Evolutionary conservation across 2,888 invertebrate genomes (phyloP).

Genomic region (Caenorhabditis japonica): DNA sequence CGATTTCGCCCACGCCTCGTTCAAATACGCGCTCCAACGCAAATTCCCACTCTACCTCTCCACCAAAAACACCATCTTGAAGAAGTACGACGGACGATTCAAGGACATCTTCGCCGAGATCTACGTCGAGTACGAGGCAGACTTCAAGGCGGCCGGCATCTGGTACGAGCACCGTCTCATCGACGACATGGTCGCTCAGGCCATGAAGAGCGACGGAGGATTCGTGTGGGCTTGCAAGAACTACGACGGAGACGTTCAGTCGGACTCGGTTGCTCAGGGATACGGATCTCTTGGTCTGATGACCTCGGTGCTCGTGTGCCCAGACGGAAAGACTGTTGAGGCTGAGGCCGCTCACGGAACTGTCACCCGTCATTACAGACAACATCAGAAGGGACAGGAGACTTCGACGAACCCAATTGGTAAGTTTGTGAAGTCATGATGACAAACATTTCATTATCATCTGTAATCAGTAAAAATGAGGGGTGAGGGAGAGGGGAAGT

Average conservation of each 20-base stretch:
- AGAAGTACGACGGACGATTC: slow-evolving; percentile 89
- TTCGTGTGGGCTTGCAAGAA: slow-evolving; percentile 99
- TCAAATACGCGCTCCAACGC: slow-evolving; percentile 89
- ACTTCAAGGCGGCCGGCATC: slow-evolving; percentile 88
- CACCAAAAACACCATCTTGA: slow-evolving; percentile 92
- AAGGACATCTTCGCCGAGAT: slow-evolving; percentile 93
- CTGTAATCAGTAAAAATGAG: no score
- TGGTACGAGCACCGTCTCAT: slow-evolving; percentile 99
- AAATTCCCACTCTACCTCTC: slow-evolving; percentile 83
- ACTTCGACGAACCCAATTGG: slow-evolving; percentile 98
- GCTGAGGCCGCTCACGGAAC: slow-evolving; percentile 99
- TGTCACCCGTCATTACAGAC: slow-evolving; percentile 88
- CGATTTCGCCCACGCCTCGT: slow-evolving; percentile 94
- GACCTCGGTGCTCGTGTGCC: slow-evolving; percentile 96
- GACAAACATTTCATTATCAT: slow-evolving; percentile 3
- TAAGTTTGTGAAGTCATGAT: slow-evolving; percentile 63
- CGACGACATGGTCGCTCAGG: slow-evolving; percentile 98
- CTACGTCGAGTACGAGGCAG: slow-evolving; percentile 85
- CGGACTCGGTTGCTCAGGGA: slow-evolving; percentile 94
- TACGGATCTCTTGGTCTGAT: slow-evolving; percentile 92
- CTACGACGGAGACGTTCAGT: slow-evolving; percentile 99
- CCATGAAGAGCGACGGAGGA: slow-evolving; percentile 89
- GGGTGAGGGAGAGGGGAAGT: no score
- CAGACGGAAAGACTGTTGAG: slow-evolving; percentile 97
- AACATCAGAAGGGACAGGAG: slow-evolving; percentile 86